Percentiles rank a stretch among this genome's conserved stretches.
Evolutionary conservation across 2,888 invertebrate species (phyloP).

Genomic region (Cosmia pyralina): DNA sequence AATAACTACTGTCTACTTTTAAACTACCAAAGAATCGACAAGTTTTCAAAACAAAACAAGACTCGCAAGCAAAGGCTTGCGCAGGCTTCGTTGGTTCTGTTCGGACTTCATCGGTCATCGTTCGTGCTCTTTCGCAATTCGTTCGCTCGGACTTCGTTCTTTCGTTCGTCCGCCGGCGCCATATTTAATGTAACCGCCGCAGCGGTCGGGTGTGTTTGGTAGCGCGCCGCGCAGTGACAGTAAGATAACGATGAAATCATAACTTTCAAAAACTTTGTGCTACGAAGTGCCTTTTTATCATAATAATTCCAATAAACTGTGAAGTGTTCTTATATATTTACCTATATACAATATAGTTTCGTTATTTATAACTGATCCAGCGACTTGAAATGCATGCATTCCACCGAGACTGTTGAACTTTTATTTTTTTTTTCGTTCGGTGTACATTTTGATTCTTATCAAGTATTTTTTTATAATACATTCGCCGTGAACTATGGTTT

Average conservation of each 20-base stretch:
- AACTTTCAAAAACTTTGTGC: slow-evolving; percentile 80
- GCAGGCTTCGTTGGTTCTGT: slow-evolving; percentile 46
- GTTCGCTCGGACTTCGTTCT: slow-evolving; percentile 63
- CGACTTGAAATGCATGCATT: slow-evolving; percentile 88
- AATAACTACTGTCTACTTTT: background rate
- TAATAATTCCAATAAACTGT: slow-evolving; percentile 69
- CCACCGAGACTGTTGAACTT: slow-evolving; percentile 89
- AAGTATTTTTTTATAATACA: slow-evolving; percentile 74
- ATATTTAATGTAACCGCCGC: slow-evolving; percentile 83
- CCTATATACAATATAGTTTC: slow-evolving; percentile 51
- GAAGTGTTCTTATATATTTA: slow-evolving; percentile 70
- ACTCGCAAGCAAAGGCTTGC: slow-evolving; percentile 23
- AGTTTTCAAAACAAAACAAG: slow-evolving; percentile 43
- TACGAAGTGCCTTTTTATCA: slow-evolving; percentile 67
- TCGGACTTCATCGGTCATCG: slow-evolving; percentile 49
- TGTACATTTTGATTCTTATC: slow-evolving; percentile 85
- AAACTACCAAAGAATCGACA: background rate
- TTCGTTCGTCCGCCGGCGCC: slow-evolving; percentile 73
- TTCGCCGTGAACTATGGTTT: slow-evolving; percentile 72
- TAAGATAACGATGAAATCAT: slow-evolving; percentile 79
- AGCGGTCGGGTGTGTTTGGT: slow-evolving; percentile 70
- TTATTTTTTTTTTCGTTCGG: slow-evolving; percentile 79
- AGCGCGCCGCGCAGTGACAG: slow-evolving; percentile 83
- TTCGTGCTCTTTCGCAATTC: slow-evolving; percentile 60
- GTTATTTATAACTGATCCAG: slow-evolving; percentile 70